Percentiles rank a stretch among this genome's conserved stretches.
phyloP scores from a whole-genome alignment of 1,140 invertebrate genomes.

The Adoxophyes honmai region DNA sequence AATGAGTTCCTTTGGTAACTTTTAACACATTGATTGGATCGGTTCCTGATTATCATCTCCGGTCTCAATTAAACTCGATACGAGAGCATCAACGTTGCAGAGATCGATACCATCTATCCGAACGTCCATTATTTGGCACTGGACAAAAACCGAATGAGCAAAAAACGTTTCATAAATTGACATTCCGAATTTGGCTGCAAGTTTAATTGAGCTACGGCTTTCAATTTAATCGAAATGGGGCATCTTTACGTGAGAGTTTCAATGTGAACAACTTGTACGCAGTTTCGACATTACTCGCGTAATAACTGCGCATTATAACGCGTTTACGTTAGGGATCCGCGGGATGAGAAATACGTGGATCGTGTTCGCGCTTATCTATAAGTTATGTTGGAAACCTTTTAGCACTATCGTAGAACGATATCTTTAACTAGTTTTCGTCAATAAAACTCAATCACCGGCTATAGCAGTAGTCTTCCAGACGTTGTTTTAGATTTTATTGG shows the following conservation, averaged over 20 bases:
- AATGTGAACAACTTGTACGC: not conserved
- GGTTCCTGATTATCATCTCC: not conserved
- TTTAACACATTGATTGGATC: not conserved
- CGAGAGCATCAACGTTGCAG: conserved; percentile 11
- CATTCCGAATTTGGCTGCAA: not conserved
- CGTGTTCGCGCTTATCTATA: too few species aligned
- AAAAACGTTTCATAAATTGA: conserved; percentile 21
- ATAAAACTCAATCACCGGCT: too few species aligned
- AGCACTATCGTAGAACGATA: too few species aligned
- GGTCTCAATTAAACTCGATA: conserved; percentile 23
- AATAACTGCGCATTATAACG: not conserved
- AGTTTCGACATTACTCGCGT: not conserved
- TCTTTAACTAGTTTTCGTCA: too few species aligned
- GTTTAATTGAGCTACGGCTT: not conserved
- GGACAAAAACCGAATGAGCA: conserved; percentile 26
- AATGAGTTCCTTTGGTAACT: not conserved
- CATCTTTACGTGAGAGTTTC: not conserved
- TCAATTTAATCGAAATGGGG: not conserved
- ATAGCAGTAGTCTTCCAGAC: too few species aligned
- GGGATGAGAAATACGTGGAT: too few species aligned
- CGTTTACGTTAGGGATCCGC: too few species aligned
- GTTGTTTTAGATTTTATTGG: too few species aligned
- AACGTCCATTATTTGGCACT: conserved; percentile 22
- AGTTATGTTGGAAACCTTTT: too few species aligned
- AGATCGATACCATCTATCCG: conserved; percentile 25